These are phyloP conservation scores for Arctia plantaginis DNA, from an alignment of 2,888 invertebrate genomes.

Conservation along the genomic window DNA sequence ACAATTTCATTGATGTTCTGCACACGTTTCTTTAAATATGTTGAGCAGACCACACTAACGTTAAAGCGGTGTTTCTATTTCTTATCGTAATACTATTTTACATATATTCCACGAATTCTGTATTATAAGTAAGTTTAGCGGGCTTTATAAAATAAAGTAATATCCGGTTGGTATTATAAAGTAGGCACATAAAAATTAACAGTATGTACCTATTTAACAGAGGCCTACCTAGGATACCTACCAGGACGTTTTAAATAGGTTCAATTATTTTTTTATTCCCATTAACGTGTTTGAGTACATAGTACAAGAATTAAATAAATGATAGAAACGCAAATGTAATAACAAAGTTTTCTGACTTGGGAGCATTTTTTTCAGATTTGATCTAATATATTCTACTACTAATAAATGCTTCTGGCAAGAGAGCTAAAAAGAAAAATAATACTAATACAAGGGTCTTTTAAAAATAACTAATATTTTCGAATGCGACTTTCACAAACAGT, in stretches of 20 bases:
- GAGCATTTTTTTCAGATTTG: not conserved
- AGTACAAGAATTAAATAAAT: not conserved
- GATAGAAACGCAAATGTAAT: not conserved
- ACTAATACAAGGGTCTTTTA: not conserved
- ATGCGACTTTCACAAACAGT: not conserved
- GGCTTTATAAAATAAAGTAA: not conserved
- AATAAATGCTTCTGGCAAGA: too few relatives aligned
- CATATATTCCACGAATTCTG: not conserved
- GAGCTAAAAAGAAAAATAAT: not conserved
- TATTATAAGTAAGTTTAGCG: not conserved
- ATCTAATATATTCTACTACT: not conserved
- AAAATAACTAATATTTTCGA: not conserved
- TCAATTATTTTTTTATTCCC: not conserved
- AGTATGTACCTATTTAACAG: not conserved
- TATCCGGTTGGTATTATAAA: not conserved
- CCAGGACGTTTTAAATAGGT: not conserved
- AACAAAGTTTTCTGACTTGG: not conserved
- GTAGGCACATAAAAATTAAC: not conserved
- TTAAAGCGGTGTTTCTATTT: not conserved
- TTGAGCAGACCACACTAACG: slow-evolving; percentile 11
- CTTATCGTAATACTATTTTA: not conserved
- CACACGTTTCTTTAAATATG: slow-evolving; percentile 12
- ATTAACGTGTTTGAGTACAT: not conserved
- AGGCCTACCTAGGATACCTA: not conserved
- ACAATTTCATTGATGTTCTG: slow-evolving; percentile 28